Conservation (phyloP, 2,113 vertebrate species). For the Eclectus roratus region DNA sequence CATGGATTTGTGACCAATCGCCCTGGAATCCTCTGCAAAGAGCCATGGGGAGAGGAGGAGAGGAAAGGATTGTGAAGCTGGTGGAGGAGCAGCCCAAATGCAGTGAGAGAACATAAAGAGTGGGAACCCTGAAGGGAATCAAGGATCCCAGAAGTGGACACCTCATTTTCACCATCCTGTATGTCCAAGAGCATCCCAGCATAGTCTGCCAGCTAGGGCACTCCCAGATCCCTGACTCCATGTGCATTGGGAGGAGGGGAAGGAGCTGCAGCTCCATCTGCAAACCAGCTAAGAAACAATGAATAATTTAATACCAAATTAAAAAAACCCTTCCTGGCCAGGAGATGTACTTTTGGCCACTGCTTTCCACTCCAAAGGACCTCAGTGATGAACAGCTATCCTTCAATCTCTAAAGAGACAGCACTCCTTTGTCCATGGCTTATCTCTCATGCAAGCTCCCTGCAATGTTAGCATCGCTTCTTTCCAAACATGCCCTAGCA, state of each 20-base stretch:
- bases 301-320: slow-evolving; percentile 69
- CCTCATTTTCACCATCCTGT: not conserved
- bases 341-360: slow-evolving; percentile 11
- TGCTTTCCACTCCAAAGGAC: not conserved
- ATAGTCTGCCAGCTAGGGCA: not conserved
- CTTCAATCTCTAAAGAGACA: not conserved
- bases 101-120: not conserved
- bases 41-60: not conserved
- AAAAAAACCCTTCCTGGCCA: slow-evolving; percentile 37
- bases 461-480: not conserved
- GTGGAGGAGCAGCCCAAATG: not conserved
- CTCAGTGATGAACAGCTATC: not conserved
- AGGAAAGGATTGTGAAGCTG: not conserved
- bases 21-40: not conserved
- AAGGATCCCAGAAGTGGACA: not conserved
- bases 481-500: not conserved
- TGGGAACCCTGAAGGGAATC: not conserved
- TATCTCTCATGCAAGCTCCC: not conserved
- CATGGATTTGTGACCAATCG: not conserved
- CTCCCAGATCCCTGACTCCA: not conserved
- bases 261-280: slow-evolving; percentile 66
- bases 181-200: not conserved
- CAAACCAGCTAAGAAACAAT: slow-evolving; percentile 64
- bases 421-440: not conserved
- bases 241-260: slow-evolving; percentile 7